phyloP scores from a whole-genome alignment of 2,888 invertebrate species.

The Metallyticus violacea region DNA sequence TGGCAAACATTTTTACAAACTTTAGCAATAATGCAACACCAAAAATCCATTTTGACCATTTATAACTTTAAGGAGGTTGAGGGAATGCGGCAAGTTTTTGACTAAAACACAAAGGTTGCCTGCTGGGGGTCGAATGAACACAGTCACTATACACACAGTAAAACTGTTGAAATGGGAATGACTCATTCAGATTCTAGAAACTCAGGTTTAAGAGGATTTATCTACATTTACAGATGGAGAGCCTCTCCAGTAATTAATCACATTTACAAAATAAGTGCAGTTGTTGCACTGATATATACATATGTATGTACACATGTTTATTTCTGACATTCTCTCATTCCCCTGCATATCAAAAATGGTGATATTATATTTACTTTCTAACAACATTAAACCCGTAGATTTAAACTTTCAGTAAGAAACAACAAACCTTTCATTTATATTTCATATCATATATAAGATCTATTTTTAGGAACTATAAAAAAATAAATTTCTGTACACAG shows the following conservation, averaged over 20 bases:
- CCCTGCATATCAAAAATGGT: not conserved
- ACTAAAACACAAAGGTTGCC: too few species aligned
- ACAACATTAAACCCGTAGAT: not conserved
- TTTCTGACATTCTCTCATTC: not conserved
- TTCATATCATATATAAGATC: not conserved
- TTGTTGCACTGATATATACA: not conserved
- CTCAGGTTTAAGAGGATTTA: not conserved
- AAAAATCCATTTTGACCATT: too few species aligned
- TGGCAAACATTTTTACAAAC: too few species aligned
- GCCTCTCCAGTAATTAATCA: not conserved
- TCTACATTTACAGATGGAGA: not conserved
- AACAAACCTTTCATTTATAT: not conserved
- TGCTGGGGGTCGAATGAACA: too few species aligned
- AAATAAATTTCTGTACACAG: not conserved
- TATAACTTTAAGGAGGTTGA: too few species aligned
- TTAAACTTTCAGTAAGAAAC: not conserved
- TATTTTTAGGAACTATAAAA: not conserved
- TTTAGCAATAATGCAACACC: too few species aligned
- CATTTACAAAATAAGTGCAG: not conserved
- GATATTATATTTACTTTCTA: not conserved
- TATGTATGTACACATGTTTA: not conserved
- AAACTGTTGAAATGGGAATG: not conserved
- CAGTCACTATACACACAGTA: not conserved
- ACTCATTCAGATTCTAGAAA: not conserved
- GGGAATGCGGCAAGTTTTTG: too few species aligned